Evolutionary conservation across 2,888 invertebrate species (phyloP), one percentile per base, ranked within the genome.

Genomic region (Polydrusus tereticollis): DNA sequence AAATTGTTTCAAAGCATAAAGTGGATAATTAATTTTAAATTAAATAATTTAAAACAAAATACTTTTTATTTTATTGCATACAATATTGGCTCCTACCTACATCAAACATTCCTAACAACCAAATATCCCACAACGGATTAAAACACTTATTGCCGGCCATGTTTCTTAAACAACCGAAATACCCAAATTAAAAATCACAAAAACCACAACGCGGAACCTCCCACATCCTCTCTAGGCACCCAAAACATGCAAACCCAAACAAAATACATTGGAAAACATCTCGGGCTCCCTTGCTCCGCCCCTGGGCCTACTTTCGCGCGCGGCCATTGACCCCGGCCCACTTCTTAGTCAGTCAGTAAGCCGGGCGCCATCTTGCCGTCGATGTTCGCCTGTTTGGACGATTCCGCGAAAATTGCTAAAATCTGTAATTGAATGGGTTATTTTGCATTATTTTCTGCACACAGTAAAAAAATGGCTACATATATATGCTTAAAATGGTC

Each of bases 271-370:
- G 52, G n/a, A 73, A 73, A 73, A 62, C 62, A 65, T 69, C 69
- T 45, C 38, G 14, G 20, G 1, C 72, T 68, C 72, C 64, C 70
- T 70, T 52, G 72, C 68, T 67, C 72, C 75, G 75, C 75, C 72
- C 45, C 75, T 75, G 75, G 68, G 73, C 73, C 75, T 70, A 83
- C 83, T 83, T 83, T 83, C 83, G 82, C 82, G 82, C 71, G 79
- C 77, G 82, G 81, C 79, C 81, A 74, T 75, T 76, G 82, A 83
- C 78, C 82, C 81, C 82, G 82, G 81, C 82, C 82, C 82, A 83
- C 83, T 83, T 83, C 82, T 82, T 80, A 83, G 81, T 83, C 82
- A 82, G 82, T 83, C 82, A 83, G 82, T 83, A 83, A 83, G 77
- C 71, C 76, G 80, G 82, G 81, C 82, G 82, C 82, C 83, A 83